Evolutionary conservation across 2,888 invertebrate species (phyloP).

Genomic region (Atherix ibis): DNA sequence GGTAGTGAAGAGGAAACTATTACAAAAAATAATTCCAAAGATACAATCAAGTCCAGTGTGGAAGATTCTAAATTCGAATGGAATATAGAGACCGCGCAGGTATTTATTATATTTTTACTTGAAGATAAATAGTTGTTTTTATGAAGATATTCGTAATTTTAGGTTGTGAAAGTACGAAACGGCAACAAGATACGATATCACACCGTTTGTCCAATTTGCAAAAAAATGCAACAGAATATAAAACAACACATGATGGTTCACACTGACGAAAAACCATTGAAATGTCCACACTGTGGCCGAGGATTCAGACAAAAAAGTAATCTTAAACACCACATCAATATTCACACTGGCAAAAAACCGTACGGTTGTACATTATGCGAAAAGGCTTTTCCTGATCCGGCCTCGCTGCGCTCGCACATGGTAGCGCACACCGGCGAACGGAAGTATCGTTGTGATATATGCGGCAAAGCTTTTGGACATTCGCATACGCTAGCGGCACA

Average conservation of each 20-base stretch:
- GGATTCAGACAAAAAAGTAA: constrained; percentile 9
- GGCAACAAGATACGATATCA: constrained; percentile 7
- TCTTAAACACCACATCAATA: constrained; percentile 10
- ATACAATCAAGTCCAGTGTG: too few species aligned
- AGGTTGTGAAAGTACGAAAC: constrained; percentile 4
- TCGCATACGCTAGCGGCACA: constrained; percentile 10
- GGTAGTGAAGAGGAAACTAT: too few species aligned
- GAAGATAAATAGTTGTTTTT: neutral
- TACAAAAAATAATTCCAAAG: too few species aligned
- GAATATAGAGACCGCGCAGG: neutral
- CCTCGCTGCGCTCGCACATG: constrained; percentile 10
- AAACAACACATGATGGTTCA: constrained; percentile 12
- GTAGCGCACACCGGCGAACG: constrained; percentile 10
- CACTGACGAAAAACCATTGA: constrained; percentile 7
- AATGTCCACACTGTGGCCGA: constrained; percentile 9
- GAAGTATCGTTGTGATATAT: constrained; percentile 11
- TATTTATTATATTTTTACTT: neutral
- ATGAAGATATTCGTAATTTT: neutral
- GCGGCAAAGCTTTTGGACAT: constrained; percentile 10
- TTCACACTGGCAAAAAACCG: constrained; percentile 11
- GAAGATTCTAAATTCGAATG: neutral
- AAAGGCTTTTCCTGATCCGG: constrained; percentile 10
- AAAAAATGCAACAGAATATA: constrained; percentile 9
- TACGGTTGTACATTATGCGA: constrained; percentile 11
- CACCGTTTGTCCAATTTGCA: constrained; percentile 8